Conservation (phyloP, 2,888 invertebrate genomes). For the Cantharis rufa region DNA sequence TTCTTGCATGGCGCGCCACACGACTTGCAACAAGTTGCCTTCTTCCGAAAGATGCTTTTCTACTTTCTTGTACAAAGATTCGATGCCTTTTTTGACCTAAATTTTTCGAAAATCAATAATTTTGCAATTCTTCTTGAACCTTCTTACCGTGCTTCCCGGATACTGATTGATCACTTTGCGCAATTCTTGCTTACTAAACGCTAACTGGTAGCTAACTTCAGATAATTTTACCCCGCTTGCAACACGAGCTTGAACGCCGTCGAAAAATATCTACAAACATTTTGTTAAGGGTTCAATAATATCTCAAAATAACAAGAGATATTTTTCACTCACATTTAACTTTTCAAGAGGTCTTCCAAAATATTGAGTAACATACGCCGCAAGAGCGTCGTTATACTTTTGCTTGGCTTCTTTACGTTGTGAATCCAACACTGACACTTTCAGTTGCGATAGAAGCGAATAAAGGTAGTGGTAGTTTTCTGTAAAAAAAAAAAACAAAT, state of each 20-base stretch:
- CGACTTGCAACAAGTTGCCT: constrained; percentile 91
- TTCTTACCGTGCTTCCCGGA: constrained; percentile 68
- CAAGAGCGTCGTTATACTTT: constrained; percentile 86
- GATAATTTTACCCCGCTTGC: constrained; percentile 93
- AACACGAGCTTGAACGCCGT: constrained; percentile 92
- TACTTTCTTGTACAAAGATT: constrained; percentile 91
- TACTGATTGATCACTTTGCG: constrained; percentile 93
- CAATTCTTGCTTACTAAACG: constrained; percentile 95
- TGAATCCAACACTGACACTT: constrained; percentile 84
- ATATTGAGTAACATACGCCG: constrained; percentile 90
- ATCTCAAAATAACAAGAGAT: too few relatives aligned
- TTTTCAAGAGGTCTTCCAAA: constrained; percentile 93
- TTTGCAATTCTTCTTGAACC: neutral
- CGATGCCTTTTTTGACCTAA: constrained; percentile 88
- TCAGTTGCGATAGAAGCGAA: constrained; percentile 83
- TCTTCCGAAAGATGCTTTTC: constrained; percentile 97
- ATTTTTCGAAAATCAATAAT: constrained; percentile 2
- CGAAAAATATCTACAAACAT: constrained; percentile 83
- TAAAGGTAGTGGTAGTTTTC: constrained; percentile 96
- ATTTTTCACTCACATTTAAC: constrained; percentile 69
- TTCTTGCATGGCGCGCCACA: constrained; percentile 99
- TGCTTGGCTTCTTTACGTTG: constrained; percentile 89
- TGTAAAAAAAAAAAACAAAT: constrained; percentile 51
- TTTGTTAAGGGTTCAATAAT: neutral
- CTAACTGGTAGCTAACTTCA: constrained; percentile 97